phyloP scores from a whole-genome alignment of 2,113 vertebrate species.

The Brienomyrus brachyistius region DNA sequence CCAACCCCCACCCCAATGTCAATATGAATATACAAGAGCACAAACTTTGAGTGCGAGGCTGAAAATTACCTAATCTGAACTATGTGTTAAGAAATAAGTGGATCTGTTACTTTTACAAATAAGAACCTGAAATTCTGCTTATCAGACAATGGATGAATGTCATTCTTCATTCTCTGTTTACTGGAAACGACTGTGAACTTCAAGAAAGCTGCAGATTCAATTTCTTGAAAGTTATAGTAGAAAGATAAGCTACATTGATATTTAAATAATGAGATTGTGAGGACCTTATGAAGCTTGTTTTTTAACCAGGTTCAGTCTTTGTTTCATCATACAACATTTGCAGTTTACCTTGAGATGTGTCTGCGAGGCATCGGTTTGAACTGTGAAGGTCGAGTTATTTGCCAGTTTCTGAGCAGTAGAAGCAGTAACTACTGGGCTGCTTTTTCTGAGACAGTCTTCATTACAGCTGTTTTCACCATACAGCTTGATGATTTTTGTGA shows the following conservation, averaged over 20 bases:
- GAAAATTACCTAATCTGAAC: not conserved
- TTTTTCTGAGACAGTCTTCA: not conserved
- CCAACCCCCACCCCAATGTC: not conserved
- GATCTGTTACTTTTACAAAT: not conserved
- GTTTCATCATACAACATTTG: not conserved
- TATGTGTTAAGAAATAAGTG: not conserved
- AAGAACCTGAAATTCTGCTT: not conserved
- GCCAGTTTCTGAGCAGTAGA: not conserved
- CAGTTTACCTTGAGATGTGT: not conserved
- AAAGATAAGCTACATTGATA: not conserved
- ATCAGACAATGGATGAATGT: not conserved
- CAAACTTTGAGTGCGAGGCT: not conserved
- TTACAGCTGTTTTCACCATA: not conserved
- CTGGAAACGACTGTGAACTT: not conserved
- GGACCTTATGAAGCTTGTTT: not conserved
- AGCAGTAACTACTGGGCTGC: not conserved
- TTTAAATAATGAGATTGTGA: not conserved
- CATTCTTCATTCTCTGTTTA: not conserved
- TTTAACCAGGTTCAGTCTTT: not conserved
- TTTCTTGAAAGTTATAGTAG: not conserved
- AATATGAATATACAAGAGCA: not conserved
- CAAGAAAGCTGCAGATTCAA: not conserved
- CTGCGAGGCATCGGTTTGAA: not conserved
- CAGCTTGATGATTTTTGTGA: not conserved
- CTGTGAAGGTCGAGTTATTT: not conserved